phyloP scores from a whole-genome alignment of 2,888 invertebrate genomes.

The Dynastes tityus region DNA sequence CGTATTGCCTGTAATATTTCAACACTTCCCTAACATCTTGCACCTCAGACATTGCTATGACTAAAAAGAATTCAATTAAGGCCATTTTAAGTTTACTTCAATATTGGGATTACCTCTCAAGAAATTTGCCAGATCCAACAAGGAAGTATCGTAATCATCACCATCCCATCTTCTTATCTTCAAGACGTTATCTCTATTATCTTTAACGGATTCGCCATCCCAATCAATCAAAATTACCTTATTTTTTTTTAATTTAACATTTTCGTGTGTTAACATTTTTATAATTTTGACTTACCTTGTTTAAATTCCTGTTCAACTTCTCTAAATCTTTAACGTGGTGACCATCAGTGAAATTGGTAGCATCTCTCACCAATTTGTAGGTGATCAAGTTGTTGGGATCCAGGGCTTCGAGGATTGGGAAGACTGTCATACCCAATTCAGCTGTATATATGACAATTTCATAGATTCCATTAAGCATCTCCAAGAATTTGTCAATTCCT shows the following conservation, averaged over 20 bases:
- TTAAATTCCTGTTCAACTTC: constrained; percentile 87
- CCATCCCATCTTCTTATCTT: constrained; percentile 93
- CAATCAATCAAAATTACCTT: constrained; percentile 97
- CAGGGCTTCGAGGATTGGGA: constrained; percentile 92
- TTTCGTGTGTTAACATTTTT: constrained; percentile 75
- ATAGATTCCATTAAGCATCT: constrained; percentile 78
- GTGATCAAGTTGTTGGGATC: constrained; percentile 93
- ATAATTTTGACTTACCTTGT: constrained; percentile 82
- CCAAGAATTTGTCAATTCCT: constrained; percentile 92
- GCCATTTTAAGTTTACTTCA: neutral
- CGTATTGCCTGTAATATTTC: constrained; percentile 92
- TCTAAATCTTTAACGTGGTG: constrained; percentile 94
- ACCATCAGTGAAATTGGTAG: constrained; percentile 95
- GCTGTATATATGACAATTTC: constrained; percentile 97
- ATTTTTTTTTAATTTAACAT: neutral
- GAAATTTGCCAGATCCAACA: constrained; percentile 88
- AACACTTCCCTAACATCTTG: constrained; percentile 95
- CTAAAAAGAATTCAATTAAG: neutral
- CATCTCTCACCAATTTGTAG: constrained; percentile 94
- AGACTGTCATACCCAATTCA: constrained; percentile 96
- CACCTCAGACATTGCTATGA: constrained; percentile 90
- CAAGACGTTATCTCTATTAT: constrained; percentile 92
- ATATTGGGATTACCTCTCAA: constrained; percentile 62
- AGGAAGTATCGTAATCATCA: constrained; percentile 89
- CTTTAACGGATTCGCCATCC: constrained; percentile 88